Conservation (phyloP, 2,797 vertebrate genomes). For the Mormyrus hasselquistii region DNA sequence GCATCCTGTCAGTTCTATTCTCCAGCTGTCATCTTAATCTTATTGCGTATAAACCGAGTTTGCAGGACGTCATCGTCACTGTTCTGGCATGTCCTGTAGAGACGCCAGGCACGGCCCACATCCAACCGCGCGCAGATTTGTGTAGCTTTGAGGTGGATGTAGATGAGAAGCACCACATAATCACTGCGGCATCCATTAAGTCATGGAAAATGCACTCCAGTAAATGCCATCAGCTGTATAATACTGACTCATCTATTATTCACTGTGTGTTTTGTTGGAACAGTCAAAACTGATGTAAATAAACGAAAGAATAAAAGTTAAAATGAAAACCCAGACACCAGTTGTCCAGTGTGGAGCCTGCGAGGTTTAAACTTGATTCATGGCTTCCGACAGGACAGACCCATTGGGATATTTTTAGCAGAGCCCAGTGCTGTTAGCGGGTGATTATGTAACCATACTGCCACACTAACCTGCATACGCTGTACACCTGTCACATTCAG, state of each 20-base stretch:
- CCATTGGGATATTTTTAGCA: neutral
- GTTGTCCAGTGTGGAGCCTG: neutral
- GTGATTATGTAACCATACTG: neutral
- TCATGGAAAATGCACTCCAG: neutral
- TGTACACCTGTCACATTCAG: neutral
- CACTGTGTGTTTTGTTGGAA: neutral
- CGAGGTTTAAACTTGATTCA: neutral
- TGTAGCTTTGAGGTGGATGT: neutral
- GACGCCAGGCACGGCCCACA: neutral
- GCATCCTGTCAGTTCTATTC: neutral
- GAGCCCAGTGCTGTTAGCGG: neutral
- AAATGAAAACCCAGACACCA: neutral
- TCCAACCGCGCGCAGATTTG: neutral
- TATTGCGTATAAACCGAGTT: neutral
- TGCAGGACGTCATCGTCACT: neutral
- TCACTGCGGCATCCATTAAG: neutral
- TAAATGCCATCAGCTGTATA: neutral
- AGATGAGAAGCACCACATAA: neutral
- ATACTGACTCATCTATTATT: neutral
- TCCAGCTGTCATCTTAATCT: neutral
- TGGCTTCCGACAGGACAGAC: neutral
- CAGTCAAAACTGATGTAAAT: neutral
- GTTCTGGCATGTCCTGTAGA: neutral
- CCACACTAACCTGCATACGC: slow-evolving; percentile 5
- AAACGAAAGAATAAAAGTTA: neutral